Percentiles rank a stretch among this genome's conserved stretches.
Conservation (phyloP, 2,797 vertebrate genomes). For the Triplophysa yarkandensis region DNA sequence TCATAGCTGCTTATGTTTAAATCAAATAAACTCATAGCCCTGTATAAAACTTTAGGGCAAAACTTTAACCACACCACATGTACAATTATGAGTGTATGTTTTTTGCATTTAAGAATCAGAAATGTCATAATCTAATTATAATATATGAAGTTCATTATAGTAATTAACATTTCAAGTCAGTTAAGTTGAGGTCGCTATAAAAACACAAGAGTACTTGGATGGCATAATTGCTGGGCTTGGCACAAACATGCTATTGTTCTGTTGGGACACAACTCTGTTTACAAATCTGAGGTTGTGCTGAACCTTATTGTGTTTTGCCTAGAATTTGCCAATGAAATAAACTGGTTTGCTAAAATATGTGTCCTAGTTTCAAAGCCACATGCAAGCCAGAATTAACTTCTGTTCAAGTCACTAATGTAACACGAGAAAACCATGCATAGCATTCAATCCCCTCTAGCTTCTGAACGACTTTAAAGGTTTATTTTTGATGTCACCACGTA, state of each 20-base stretch:
- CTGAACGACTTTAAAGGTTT: conserved; percentile 35
- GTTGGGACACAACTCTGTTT: conserved; percentile 2
- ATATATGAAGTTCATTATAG: not conserved
- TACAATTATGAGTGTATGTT: no score
- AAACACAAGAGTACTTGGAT: conserved; percentile 6
- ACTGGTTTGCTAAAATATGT: conserved; percentile 32
- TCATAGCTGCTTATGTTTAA: no score
- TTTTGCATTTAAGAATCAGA: not conserved
- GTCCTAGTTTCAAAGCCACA: conserved; percentile 22
- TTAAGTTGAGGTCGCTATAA: not conserved
- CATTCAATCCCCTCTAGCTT: conserved; percentile 28
- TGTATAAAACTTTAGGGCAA: no score
- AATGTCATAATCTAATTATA: not conserved
- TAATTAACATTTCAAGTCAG: conserved; percentile 6
- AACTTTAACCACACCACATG: no score
- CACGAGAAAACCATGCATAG: conserved; percentile 7
- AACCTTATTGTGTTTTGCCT: not conserved
- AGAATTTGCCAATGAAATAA: not conserved
- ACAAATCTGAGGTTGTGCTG: not conserved
- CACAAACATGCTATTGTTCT: conserved; percentile 28
- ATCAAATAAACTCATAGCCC: no score
- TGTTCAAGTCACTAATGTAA: conserved; percentile 35
- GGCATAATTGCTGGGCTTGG: conserved; percentile 1
- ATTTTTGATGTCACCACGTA: conserved; percentile 36
- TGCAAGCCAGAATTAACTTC: conserved; percentile 29